Percentiles rank a stretch among this genome's conserved stretches.
Evolutionary conservation across 2,888 invertebrate species (phyloP).

Genomic region (Rhingia campestris): DNA sequence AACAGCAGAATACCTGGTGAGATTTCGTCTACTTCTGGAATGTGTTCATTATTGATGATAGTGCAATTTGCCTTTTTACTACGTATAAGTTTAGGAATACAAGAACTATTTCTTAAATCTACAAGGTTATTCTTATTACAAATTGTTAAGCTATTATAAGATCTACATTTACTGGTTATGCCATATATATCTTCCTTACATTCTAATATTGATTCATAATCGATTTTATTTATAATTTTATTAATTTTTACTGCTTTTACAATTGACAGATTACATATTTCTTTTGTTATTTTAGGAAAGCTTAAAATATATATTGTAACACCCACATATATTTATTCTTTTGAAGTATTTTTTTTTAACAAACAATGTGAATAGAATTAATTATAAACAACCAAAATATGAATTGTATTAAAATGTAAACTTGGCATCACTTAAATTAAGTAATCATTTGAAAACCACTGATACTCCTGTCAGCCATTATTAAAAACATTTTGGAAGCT

Average conservation of each 20-base stretch:
- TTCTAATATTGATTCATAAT: slow-evolving; percentile 11
- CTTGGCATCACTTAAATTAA: too few relatives aligned
- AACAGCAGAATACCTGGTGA: slow-evolving; percentile 15
- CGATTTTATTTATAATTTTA: slow-evolving; percentile 25
- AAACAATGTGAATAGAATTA: too few relatives aligned
- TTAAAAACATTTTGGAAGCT: too few relatives aligned
- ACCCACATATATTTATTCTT: too few relatives aligned
- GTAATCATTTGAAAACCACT: too few relatives aligned
- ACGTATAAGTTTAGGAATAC: slow-evolving; percentile 10
- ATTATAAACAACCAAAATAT: too few relatives aligned
- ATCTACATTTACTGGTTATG: slow-evolving; percentile 8
- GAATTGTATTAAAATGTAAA: too few relatives aligned
- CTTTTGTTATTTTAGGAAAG: slow-evolving; percentile 36
- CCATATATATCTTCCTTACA: slow-evolving; percentile 13
- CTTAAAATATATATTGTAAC: slow-evolving; percentile 58
- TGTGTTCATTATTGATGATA: slow-evolving; percentile 7
- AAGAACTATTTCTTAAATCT: slow-evolving; percentile 11
- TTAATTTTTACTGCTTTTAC: slow-evolving; percentile 50
- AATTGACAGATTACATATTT: slow-evolving; percentile 34
- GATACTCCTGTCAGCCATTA: too few relatives aligned
- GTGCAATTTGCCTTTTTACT: slow-evolving; percentile 8
- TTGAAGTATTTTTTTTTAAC: too few relatives aligned
- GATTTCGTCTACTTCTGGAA: slow-evolving; percentile 7
- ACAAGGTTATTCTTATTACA: slow-evolving; percentile 23
- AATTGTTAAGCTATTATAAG: slow-evolving; percentile 11